Percentiles rank a stretch among this genome's conserved stretches.
phyloP scores from a whole-genome alignment of 2,113 vertebrate genomes.

The Bubo scandiacus region DNA sequence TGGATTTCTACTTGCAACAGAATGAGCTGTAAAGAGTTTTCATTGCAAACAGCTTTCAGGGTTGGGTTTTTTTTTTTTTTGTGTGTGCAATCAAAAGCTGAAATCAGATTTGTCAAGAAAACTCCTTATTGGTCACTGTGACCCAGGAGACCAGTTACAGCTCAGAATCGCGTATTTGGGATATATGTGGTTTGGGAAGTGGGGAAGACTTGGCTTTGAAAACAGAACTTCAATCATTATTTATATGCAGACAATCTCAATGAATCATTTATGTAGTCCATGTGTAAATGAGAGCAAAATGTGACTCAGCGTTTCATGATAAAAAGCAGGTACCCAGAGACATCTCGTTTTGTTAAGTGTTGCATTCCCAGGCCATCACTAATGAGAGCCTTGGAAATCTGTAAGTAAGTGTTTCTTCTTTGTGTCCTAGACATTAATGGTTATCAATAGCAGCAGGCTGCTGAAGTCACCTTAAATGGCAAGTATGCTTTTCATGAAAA shows the following conservation, averaged over 20 bases:
- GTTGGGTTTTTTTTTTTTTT: too few relatives aligned
- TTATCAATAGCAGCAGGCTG: conserved; percentile 23
- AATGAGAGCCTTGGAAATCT: conserved; percentile 25
- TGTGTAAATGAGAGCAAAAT: background rate
- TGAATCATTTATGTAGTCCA: background rate
- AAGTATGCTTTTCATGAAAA: background rate
- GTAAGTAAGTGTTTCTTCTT: conserved; percentile 10
- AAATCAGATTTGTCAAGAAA: background rate
- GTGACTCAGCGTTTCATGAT: background rate
- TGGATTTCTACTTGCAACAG: background rate
- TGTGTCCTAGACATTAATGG: background rate
- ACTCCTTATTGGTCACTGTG: background rate
- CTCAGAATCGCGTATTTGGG: background rate
- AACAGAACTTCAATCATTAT: background rate
- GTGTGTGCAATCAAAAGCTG: background rate
- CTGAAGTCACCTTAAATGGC: conserved; percentile 11
- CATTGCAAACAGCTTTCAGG: background rate
- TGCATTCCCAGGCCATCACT: background rate
- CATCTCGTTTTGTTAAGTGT: background rate
- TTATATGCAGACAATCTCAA: background rate
- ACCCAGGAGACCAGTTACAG: background rate
- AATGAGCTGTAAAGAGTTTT: background rate
- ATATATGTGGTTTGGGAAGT: background rate
- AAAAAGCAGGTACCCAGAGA: background rate
- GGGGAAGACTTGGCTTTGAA: background rate